phyloP scores from a whole-genome alignment of 2,888 invertebrate species.

The Uropetala carovei region DNA sequence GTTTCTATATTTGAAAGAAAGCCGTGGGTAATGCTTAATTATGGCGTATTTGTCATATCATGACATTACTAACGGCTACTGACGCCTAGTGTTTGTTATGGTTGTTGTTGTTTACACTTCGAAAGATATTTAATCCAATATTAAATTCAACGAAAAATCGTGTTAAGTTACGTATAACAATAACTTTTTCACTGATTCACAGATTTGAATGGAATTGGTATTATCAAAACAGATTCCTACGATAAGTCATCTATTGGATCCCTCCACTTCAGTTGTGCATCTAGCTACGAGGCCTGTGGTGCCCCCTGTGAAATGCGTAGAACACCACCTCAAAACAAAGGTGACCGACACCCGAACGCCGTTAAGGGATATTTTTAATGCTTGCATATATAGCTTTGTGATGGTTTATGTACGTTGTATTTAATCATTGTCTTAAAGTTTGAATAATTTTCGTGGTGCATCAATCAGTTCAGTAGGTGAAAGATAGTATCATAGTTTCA shows the following conservation, averaged over 20 bases:
- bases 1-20: background rate
- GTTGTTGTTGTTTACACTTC: background rate
- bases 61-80: background rate
- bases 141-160: background rate
- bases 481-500: conserved; percentile 12
- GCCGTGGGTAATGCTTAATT: too few species aligned
- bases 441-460: conserved; percentile 43
- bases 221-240: conserved; percentile 33
- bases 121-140: background rate
- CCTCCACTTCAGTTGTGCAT: conserved; percentile 64
- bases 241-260: conserved; percentile 43
- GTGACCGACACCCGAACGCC: conserved; percentile 72
- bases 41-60: background rate
- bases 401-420: conserved; percentile 40
- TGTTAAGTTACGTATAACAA: conserved; percentile 11
- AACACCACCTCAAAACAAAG: conserved; percentile 79
- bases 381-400: conserved; percentile 9
- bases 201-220: conserved; percentile 61
- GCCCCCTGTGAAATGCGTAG: conserved; percentile 78
- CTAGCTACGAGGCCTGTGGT: conserved; percentile 71
- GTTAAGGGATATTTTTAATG: conserved; percentile 66
- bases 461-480: conserved; percentile 62
- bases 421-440: conserved; percentile 43
- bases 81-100: background rate
- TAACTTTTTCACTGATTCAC: conserved; percentile 56